Evolutionary conservation across 2,888 invertebrate species (phyloP), one percentile per base, ranked within the genome.

Genomic region (Mermis nigrescens): DNA sequence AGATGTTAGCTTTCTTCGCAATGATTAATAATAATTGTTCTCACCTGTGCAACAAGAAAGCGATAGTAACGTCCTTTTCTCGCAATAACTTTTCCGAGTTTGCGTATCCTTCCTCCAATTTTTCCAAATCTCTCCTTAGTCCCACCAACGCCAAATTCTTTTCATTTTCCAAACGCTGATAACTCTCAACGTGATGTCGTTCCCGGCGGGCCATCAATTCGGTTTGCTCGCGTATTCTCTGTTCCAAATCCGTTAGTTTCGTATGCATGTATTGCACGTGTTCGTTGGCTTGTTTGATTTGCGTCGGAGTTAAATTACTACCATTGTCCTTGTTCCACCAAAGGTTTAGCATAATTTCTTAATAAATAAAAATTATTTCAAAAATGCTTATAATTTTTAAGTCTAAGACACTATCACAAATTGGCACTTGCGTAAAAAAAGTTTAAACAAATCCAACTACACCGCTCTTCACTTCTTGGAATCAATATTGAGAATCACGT

Each of bases 221-320:
- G 2, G 51, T 53, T 32, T 60, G 62, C 45, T 62, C 62, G 22
- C 38, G 2, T 15, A 53, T 51, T 26, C 62, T 15, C 31, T 27
- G 46, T 22, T 62, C 62, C 60, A 62, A 54, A 54, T 62, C 62
- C 24, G n/a, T 24, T 26, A 62, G 57, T 22, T 57, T 26, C 3
- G 19, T 7, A 26, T 46, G 55, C 62, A 62, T 59, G 2, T 19
- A 28, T 1, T 12, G 28, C 60, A 62, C 19, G 12, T 62, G 62
- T 27, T 62, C 62, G 45, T 62, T 62, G 31, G 62, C 62, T 57
- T 62, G 57, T 52, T 57, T 60, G n/a, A 62, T 62, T 19, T 48
- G 57, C 22, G 46, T 31, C 19, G 53, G 55, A 26, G 29, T 53
- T 45, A 55, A 4, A 32, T 7, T 55, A 22, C 19, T 55, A 22